Conservation (phyloP, 1,140 invertebrate species). For the Calephelis virginiensis region DNA sequence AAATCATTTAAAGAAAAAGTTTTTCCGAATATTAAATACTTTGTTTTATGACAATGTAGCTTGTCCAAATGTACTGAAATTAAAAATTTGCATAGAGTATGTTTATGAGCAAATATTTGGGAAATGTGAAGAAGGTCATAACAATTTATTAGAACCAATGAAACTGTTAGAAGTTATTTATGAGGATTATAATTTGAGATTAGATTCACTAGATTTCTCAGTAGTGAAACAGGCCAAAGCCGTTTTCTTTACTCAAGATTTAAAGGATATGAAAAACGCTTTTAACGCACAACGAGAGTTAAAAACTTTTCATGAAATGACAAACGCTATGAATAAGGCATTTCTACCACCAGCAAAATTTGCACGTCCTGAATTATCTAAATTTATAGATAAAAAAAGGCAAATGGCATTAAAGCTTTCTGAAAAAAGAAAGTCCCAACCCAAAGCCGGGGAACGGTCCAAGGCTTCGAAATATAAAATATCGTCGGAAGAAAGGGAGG, state of each 20-base stretch:
- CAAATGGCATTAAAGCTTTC: conserved; percentile 42
- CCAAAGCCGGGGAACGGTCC: conserved; percentile 38
- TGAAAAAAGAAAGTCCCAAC: conserved; percentile 47
- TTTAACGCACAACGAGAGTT: conserved; percentile 81
- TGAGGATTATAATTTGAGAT: conserved; percentile 77
- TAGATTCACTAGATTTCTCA: conserved; percentile 80
- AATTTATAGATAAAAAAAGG: conserved; percentile 53
- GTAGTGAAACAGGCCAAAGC: conserved; percentile 79
- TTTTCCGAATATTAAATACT: conserved; percentile 62
- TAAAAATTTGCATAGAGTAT: conserved; percentile 82
- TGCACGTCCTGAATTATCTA: conserved; percentile 44
- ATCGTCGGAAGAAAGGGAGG: conserved; percentile 61
- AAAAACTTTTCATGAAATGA: conserved; percentile 75
- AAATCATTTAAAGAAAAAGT: conserved; percentile 54
- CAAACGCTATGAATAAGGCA: conserved; percentile 75
- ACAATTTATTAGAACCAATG: conserved; percentile 79
- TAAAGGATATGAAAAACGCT: conserved; percentile 79
- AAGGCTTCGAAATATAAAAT: conserved; percentile 43
- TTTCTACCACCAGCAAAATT: conserved; percentile 76
- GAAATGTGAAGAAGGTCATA: conserved; percentile 76
- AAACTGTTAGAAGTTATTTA: conserved; percentile 81
- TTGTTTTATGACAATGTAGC: conserved; percentile 74
- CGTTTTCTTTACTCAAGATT: conserved; percentile 80
- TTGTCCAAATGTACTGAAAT: conserved; percentile 78
- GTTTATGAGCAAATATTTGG: conserved; percentile 82